A percentile compares a stretch with the other conserved stretches of the same genome.
phyloP scores from a whole-genome alignment of 1,140 invertebrate genomes.

The Drosophila asahinai region DNA sequence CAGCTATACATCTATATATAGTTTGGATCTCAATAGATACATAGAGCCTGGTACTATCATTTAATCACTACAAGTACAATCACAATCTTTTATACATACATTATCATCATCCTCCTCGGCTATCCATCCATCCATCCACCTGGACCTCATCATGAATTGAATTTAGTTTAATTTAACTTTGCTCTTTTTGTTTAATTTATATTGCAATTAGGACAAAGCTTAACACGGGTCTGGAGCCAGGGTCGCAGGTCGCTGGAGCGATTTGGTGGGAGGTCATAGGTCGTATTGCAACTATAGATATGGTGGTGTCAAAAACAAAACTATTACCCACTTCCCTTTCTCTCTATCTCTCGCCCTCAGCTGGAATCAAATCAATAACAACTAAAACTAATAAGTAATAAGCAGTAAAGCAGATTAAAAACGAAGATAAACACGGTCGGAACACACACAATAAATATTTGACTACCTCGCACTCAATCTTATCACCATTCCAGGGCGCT shows the following conservation, averaged over 20 bases:
- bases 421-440: not conserved
- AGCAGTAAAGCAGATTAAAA: conserved; percentile 3
- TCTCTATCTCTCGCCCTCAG: not conserved
- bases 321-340: not conserved
- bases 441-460: conserved; percentile 25
- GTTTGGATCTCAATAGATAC: conserved; percentile 14
- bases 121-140: not conserved
- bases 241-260: conserved; percentile 13
- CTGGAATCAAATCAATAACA: conserved; percentile 24
- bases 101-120: not conserved
- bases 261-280: conserved; percentile 19
- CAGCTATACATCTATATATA: conserved; percentile 17
- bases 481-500: conserved; percentile 18
- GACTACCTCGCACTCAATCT: conserved; percentile 13
- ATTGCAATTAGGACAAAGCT: not conserved
- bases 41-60: conserved; percentile 29
- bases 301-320: conserved; percentile 2
- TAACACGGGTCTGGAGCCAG: conserved; percentile 12
- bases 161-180: not conserved
- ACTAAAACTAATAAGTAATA: conserved; percentile 7
- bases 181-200: not conserved
- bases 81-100: conserved; percentile 67
- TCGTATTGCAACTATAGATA: conserved; percentile 8
- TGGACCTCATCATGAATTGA: not conserved
- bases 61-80: conserved; percentile 67